Evolutionary conservation across 2,888 invertebrate species (phyloP).

Genomic region (Troglohyphantes excavatus): DNA sequence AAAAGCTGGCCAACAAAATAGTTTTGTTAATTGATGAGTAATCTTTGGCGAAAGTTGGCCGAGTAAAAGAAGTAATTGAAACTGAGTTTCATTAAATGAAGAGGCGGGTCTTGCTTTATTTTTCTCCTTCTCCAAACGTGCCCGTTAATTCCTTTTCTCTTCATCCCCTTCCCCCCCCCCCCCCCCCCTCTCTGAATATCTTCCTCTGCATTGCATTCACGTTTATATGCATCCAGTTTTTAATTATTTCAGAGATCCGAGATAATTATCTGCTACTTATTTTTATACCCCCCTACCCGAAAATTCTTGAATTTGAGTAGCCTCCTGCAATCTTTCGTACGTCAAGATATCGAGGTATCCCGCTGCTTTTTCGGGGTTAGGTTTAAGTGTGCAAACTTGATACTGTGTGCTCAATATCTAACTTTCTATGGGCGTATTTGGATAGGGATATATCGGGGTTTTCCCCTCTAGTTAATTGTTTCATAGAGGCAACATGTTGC

Average conservation of each 20-base stretch:
- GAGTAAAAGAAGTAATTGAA: slow-evolving; percentile 79
- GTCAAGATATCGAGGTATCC: slow-evolving; percentile 26
- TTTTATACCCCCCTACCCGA: slow-evolving; percentile 56
- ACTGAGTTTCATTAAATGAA: slow-evolving; percentile 78
- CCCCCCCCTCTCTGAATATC: neutral
- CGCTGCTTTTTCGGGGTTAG: neutral
- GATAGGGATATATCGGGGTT: neutral
- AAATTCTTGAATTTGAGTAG: slow-evolving; percentile 30
- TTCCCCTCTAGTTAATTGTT: slow-evolving; percentile 13
- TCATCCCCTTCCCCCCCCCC: neutral
- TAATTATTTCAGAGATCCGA: slow-evolving; percentile 65
- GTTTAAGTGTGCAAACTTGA: slow-evolving; percentile 1
- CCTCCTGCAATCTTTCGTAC: slow-evolving; percentile 37
- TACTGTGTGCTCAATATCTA: neutral
- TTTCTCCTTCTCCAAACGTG: slow-evolving; percentile 54
- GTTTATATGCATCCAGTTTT: slow-evolving; percentile 72
- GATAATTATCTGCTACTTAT: slow-evolving; percentile 75
- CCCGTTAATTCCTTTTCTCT: slow-evolving; percentile 56
- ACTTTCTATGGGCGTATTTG: neutral
- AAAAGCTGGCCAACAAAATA: slow-evolving; percentile 79
- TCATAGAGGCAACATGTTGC: neutral
- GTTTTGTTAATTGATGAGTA: slow-evolving; percentile 79
- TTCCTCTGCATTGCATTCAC: slow-evolving; percentile 71
- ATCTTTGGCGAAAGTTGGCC: slow-evolving; percentile 77
- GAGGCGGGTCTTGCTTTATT: slow-evolving; percentile 76